Base-by-base conservation (phyloP, 2,888 invertebrate genomes). In the Agelastica alni region DNA sequence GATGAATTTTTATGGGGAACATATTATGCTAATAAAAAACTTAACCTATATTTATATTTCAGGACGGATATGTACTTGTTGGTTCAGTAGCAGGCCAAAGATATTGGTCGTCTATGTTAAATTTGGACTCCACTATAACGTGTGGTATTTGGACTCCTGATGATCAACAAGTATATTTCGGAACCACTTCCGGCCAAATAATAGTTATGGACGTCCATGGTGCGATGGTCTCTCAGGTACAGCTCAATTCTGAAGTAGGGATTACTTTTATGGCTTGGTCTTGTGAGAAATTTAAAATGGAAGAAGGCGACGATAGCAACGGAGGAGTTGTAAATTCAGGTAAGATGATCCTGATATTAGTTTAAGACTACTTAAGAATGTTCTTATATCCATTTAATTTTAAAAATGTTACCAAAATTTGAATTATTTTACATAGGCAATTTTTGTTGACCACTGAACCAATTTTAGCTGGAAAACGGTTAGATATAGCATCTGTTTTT, bases 91-190 rank as follows among this genome's bases (percentile, higher is more conserved):
- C 94, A 1, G 97, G 97, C 0, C 97, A 97, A 77, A 83, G 98
- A 5, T 96, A 96, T 78, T 98, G 98, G 98, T 97, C 97, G 1
- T 94, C 95, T 39, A 94, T 96, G 93, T 79, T 97, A 59, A 95
- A 96, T 69, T 81, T 96, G 63, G 95, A 96, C 73, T 90, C 93
- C 12, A 88, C 91, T 51, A 96, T 98, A 68, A 94, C 94, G 0
- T 96, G 96, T 75, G 98, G 97, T 32, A 92, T 95, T 70, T 99
- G 98, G 97, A 94, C 96, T 7, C 97, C 97, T 0, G 96, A 96
- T 72, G 97, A 97, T 76, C 91, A 93, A 72, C 94, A 96, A 81
- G 96, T 97, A 46, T 93, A 96, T 79, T 93, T 97, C 72, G 96
- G 96, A 45, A 96, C 96, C 4, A 93, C 93, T 4, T 90, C 91